Evolutionary conservation across 2,888 invertebrate species (phyloP), one percentile per base, ranked within the genome.

Genomic region (Neoscelio sp.): DNA sequence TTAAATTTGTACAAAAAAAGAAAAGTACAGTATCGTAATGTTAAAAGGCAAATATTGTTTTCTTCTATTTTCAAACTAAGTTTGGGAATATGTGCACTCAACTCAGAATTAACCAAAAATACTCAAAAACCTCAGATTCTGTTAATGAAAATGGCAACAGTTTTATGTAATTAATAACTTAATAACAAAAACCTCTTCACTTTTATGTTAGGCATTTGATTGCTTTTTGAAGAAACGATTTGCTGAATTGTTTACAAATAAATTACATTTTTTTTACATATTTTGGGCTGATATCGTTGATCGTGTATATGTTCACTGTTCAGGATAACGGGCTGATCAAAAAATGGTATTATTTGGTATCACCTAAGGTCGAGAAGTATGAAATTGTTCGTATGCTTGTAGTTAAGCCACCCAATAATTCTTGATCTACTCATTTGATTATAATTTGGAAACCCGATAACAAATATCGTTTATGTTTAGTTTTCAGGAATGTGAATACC

Each of bases 381-480:
- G 56, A 58, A 10, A 42, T 58, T 1, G 42, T 40, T 40, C 13
- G 52, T 8, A 10, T 52, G 28, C 6, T 42, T 46, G 46, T n/a
- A 30, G 46, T 62, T 10, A 46, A 62, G 33, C 52, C 52, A 15
- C 54, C 65, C 0, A 67, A 12, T 67, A 67, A 54, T 30, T 20
- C 65, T n/a, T 67, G 67, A 54, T 67, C 67, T 13, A 56, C 54
- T 17, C 67, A 54, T 1, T 17, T 67, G 2, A 54, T 67, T 1
- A 67, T 56, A 46, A 67, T 67, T 12, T 56, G 56, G 6, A 67
- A 56, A 15, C 0, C 33, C 10, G 46, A 46, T 12, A 44, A 56
- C 0, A 68, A 68, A 18, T 68, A 68, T 26, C 10, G 67, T 8
- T 68, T 68, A 23, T 68, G 67, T 56, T 44, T 68, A 5, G 46